Base-by-base conservation (phyloP, 2,888 invertebrate species). In the Orchesella flavescens region DNA sequence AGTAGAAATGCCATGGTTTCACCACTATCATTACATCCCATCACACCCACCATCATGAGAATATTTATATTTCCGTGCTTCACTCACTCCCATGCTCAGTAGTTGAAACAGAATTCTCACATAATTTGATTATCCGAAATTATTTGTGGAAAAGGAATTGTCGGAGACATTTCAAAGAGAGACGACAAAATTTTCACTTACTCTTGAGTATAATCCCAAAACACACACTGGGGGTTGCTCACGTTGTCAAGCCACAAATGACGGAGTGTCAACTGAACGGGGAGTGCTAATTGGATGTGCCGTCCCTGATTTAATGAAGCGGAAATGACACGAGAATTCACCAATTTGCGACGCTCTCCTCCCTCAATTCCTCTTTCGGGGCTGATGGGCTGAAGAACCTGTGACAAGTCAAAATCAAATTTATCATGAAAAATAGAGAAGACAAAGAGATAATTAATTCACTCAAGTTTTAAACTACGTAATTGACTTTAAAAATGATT, bases 161-260 rank as follows among this genome's bases (percentile, higher is more conserved):
- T 34, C 34, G 34, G 34, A 34, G 34, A 34, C n/a, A 24, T 55
- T 15, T 5, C 34, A n/a, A 49, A n/a, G 68, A 76, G 23, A 77
- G 44, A 44, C 44, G n/a, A n/a, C n/a, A 66, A 17, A 34, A 66
- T 59, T 82, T 76, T 82, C 63, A 85, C 88, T 88, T 86, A 88
- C 88, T 88, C 87, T 86, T 87, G 88, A 66, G 88, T 88, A 89
- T 96, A 96, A 91, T 97, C 96, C 97, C 97, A 97, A 91, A 95
- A 97, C 15, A 96, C 97, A 89, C 97, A 98, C 1, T 94, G 93
- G 0, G 97, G 96, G 91, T 97, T 96, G 76, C 95, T 95, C 77
- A 97, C 95, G 90, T 97, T 97, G 89, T 96, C 96, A 0, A 93
- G 93, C 89, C 93, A 93, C 84, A 96, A 91, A 91, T 97, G 97